Percentiles rank a stretch among this genome's conserved stretches.
Conservation (phyloP, 2,888 invertebrate species). For the Meta bourneti region DNA sequence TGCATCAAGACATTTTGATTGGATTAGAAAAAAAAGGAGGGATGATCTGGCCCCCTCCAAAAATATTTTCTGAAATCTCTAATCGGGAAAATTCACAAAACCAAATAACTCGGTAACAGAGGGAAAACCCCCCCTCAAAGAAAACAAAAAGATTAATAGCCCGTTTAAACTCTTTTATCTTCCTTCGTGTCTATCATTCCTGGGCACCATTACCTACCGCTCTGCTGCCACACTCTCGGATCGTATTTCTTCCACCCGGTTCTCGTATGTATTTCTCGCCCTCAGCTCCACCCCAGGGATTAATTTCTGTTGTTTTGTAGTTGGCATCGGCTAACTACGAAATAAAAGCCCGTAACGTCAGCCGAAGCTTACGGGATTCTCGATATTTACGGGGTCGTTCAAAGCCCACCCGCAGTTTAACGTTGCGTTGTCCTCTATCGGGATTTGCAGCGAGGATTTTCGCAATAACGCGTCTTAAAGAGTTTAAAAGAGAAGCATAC, state of each 20-base stretch:
- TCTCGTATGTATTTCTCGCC: background rate
- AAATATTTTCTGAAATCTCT: no score
- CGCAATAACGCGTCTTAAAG: background rate
- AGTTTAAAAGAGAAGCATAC: no score
- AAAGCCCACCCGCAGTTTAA: background rate
- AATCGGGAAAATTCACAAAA: no score
- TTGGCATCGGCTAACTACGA: constrained; percentile 34
- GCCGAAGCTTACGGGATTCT: background rate
- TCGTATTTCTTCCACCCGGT: background rate
- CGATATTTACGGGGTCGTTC: background rate
- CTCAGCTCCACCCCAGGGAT: background rate
- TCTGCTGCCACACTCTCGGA: constrained; percentile 10
- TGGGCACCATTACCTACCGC: background rate
- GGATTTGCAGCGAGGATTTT: background rate
- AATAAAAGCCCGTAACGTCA: constrained; percentile 22
- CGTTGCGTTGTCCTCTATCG: background rate
- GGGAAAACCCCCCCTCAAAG: no score
- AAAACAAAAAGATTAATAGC: constrained; percentile 22
- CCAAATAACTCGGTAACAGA: no score
- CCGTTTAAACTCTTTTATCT: constrained; percentile 27
- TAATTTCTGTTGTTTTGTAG: constrained; percentile 26
- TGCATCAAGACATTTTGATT: no score
- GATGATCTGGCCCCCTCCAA: no score
- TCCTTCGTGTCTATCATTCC: constrained; percentile 19
- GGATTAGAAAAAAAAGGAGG: no score